Evolutionary conservation across 1,140 invertebrate species (phyloP), one percentile per base, ranked within the genome.

Genomic region (Meloidogyne chitwoodi): DNA sequence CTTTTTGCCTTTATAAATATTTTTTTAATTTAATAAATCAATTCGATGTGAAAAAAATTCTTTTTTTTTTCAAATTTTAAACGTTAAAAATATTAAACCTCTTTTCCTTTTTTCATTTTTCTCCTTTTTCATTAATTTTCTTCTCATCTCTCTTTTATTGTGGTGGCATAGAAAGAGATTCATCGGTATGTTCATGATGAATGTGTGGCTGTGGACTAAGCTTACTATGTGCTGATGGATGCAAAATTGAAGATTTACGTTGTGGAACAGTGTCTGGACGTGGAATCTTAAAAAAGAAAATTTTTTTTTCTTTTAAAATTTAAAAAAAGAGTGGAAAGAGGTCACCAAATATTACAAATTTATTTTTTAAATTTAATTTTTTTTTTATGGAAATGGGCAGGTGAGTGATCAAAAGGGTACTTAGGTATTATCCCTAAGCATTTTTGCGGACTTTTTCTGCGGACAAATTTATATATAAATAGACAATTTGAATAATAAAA

Each of bases 241-340:
- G 82, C 70, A 86, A 72, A 68, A 86, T 86, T 34, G 85, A 86
- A 4, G 85, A 81, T 74, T 86, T 86, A 5, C 85, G 80, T 76
- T 86, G 85, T 16, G 85, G 85, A 41, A 86, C 85, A 22, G 77
- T 86, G 26, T 86, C 86, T 3, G 85, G 85, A 22, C 79, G 77
- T 22, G 84, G 84, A 73, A 85, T 85, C 75, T 82, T 48, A 44
- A 16, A 56, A 24, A 27, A n/a, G 41, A 41, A 41, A n/a, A 29
- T 19, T 19, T 5, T 3, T 48, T 48, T 63, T 31, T 24, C 6
- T 16, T 75, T 70, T 31, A 11, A 69, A 75, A 41, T 22, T 38
- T 1, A 24, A 19, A 12, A 3, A 4, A 2, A 27, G 2, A 2
- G 2, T 62, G 69, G 69, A 48, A 62, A 41, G 12, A 71, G n/a